Percentiles rank a stretch among this genome's conserved stretches.
These are phyloP conservation scores for Trichosurus vulpecula DNA, from an alignment of 2,797 vertebrate genomes.

Conservation along the genomic window DNA sequence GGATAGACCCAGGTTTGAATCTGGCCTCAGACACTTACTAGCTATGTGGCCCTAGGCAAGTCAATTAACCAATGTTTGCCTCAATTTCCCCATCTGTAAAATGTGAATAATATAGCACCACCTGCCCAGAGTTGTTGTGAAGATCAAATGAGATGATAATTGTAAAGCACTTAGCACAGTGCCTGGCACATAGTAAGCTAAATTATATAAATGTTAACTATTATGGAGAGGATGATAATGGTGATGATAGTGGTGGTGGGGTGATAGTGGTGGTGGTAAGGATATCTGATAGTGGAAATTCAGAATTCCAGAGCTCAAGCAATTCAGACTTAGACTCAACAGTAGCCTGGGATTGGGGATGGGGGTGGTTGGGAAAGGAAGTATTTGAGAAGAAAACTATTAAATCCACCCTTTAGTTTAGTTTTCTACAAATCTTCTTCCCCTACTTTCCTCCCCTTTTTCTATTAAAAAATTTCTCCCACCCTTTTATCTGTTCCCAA, in stretches of 20 bases:
- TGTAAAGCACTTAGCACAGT: neutral
- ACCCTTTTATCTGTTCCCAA: neutral
- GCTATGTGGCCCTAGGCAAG: slow-evolving; percentile 50
- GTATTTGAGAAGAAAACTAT: neutral
- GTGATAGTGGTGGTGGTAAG: neutral
- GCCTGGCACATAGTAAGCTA: neutral
- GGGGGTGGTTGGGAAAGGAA: neutral
- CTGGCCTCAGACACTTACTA: slow-evolving; percentile 39
- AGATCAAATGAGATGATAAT: too few species aligned
- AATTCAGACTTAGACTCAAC: neutral
- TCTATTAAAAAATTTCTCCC: neutral
- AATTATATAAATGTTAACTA: neutral
- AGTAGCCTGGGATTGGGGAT: neutral
- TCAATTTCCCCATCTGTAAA: slow-evolving; percentile 30
- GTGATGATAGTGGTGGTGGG: neutral
- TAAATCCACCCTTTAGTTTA: neutral
- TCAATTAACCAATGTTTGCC: slow-evolving; percentile 53
- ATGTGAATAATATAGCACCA: slow-evolving; percentile 13
- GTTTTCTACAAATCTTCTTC: neutral
- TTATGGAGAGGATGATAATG: neutral
- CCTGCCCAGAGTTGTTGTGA: neutral
- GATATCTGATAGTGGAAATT: neutral
- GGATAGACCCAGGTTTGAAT: slow-evolving; percentile 40
- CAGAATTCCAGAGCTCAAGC: neutral
- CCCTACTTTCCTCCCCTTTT: neutral